These are phyloP conservation scores for Cynopterus brachyotis DNA, from an alignment of 2,113 vertebrate species.

Conservation along the genomic window DNA sequence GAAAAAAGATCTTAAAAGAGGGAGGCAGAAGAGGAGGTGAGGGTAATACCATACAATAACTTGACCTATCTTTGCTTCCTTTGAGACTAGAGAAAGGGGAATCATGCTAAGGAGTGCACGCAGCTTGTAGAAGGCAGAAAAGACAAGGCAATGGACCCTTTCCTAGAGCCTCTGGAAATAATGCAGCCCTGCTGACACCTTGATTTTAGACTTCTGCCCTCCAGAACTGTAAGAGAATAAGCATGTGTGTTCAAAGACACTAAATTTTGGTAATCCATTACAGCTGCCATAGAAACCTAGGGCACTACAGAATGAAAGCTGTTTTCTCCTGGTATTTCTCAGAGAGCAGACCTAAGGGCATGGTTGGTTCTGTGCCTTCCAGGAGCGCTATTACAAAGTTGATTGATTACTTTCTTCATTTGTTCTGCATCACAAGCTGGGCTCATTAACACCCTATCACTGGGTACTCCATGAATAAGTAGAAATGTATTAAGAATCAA, in stretches of 20 bases:
- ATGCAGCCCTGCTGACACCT: not conserved
- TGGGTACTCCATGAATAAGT: slow-evolving; percentile 62
- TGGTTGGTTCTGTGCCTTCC: slow-evolving; percentile 52
- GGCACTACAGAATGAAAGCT: slow-evolving; percentile 50
- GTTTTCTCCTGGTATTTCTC: slow-evolving; percentile 70
- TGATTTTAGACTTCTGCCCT: not conserved
- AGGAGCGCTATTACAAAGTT: slow-evolving; percentile 54
- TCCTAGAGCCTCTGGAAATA: not conserved
- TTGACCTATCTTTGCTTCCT: not conserved
- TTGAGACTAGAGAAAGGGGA: not conserved
- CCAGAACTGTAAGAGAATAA: not conserved
- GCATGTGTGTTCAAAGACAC: not conserved
- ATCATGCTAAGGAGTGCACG: not conserved
- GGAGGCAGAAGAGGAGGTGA: not conserved
- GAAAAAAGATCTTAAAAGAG: not conserved
- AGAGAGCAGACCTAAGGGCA: slow-evolving; percentile 50
- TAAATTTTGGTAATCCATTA: not conserved
- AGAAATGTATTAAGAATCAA: slow-evolving; percentile 77
- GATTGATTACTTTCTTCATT: slow-evolving; percentile 79
- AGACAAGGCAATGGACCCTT: not conserved
- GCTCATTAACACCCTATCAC: slow-evolving; percentile 72
- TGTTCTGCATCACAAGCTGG: slow-evolving; percentile 76
- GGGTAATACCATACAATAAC: not conserved
- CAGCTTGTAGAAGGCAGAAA: not conserved
- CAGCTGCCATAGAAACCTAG: not conserved